These are phyloP conservation scores for Neolamprologus longior DNA, from an alignment of 2,113 vertebrate genomes.

Conservation along the genomic window DNA sequence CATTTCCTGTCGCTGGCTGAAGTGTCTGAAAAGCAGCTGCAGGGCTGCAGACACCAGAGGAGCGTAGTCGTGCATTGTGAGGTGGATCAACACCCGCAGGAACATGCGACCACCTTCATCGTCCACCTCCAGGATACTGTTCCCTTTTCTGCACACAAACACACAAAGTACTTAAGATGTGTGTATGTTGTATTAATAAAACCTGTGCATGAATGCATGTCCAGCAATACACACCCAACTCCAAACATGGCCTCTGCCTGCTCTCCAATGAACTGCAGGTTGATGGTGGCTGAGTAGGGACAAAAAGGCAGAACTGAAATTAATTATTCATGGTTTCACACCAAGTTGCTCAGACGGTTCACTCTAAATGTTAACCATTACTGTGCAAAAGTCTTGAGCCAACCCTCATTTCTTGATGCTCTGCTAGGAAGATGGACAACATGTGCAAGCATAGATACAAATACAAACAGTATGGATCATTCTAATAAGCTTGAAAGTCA, in stretches of 20 bases:
- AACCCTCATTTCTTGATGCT: background rate
- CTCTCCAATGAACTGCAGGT: constrained; percentile 90
- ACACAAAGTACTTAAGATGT: background rate
- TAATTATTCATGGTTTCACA: background rate
- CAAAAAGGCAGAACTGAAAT: background rate
- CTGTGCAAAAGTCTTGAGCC: background rate
- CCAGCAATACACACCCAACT: constrained; percentile 73
- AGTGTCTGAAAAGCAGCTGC: constrained; percentile 97
- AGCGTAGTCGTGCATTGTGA: constrained; percentile 93
- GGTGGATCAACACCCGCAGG: constrained; percentile 87
- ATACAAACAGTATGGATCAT: background rate
- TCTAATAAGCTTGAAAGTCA: fast-evolving
- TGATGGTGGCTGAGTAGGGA: constrained; percentile 76
- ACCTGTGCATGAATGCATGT: background rate
- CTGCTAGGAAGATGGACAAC: background rate
- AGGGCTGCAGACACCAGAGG: constrained; percentile 89
- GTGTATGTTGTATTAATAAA: background rate
- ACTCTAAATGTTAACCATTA: background rate
- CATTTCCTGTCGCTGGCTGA: constrained; percentile 96
- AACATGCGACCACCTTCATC: constrained; percentile 95
- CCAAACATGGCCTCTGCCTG: constrained; percentile 97
- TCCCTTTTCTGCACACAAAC: constrained; percentile 76
- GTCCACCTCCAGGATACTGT: constrained; percentile 94
- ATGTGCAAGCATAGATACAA: fast-evolving
- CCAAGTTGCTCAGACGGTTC: fast-evolving